phyloP scores from a whole-genome alignment of 2,113 vertebrate species.

The Suncus etruscus region DNA sequence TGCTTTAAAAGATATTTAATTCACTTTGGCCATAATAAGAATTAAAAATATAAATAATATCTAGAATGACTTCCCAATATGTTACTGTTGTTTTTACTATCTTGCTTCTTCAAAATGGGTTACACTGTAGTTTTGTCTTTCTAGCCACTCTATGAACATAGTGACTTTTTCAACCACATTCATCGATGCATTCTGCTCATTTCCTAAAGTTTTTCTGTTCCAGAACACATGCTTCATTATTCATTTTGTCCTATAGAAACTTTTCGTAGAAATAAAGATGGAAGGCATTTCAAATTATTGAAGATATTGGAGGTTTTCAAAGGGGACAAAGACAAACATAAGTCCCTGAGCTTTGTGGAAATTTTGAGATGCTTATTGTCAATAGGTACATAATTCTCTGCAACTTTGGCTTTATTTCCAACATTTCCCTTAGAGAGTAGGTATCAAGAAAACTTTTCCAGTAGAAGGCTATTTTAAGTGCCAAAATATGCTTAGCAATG shows the following conservation, averaged over 20 bases:
- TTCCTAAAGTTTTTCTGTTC: neutral
- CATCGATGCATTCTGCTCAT: neutral
- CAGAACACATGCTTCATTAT: neutral
- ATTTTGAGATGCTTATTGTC: slow-evolving; percentile 52
- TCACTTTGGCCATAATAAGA: too few species aligned
- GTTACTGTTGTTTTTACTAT: neutral
- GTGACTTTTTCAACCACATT: neutral
- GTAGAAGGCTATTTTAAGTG: slow-evolving; percentile 45
- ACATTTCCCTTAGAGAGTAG: slow-evolving; percentile 47
- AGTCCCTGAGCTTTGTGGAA: slow-evolving; percentile 49
- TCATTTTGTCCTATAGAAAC: neutral
- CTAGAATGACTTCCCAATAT: neutral
- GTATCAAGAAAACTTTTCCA: slow-evolving; percentile 74
- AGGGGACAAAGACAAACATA: neutral
- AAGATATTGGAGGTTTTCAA: neutral
- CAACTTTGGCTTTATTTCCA: slow-evolving; percentile 41
- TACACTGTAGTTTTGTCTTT: neutral
- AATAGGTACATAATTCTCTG: slow-evolving; percentile 45
- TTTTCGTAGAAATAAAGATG: neutral
- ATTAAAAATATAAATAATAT: neutral
- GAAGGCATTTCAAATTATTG: neutral
- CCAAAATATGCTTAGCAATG: slow-evolving; percentile 70
- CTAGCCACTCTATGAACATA: neutral
- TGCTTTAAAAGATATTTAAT: too few species aligned
- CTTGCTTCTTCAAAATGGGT: neutral